Evolutionary conservation across 2,888 invertebrate genomes (phyloP), one percentile per base, ranked within the genome.

Genomic region (Drosophila rellima): DNA sequence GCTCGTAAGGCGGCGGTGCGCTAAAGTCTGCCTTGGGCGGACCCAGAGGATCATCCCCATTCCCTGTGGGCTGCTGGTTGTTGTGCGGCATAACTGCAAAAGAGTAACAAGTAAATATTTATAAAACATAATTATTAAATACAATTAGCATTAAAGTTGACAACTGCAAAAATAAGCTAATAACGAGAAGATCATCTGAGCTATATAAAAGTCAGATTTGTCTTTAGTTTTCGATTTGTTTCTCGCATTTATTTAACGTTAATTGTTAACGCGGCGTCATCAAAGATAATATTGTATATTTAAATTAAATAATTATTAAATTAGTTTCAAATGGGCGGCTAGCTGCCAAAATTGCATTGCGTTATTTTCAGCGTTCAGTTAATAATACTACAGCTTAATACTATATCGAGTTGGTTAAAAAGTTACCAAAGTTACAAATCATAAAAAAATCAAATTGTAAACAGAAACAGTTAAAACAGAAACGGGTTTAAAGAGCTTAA

Each of bases 1-100:
- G 95, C 92, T 97, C 97, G 88, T 98, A 98, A 0, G 97, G 97
- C 1, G 98, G 98, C 67, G 97, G 97, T 47, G 97, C 97, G 40
- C 96, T 96, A 91, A 96, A 97, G 90, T 97, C 97, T 1, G 95
- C 95, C 91, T 96, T 96, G 0, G 97, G 97, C 6, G 97, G 97
- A 47, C 96, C 96, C 88, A 97, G 95, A 72, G 96, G 75, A 72
- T 85, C 85, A 10, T 85, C 87, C 2, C 61, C 82, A 11, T 72
- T 55, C 17, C 76, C 61, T 17, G 70, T 44, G 33, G 78, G 66
- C 45, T 48, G 80, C 15, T 74, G 87, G 40, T 84, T 85, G 55
- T 84, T 88, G 74, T 84, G 88, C 74, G 88, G 81, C 84, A 85
- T 85, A 20, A 35, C 82, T 87, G 52, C 0, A 66, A 80, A 23